These are phyloP conservation scores for Euglossa dilemma DNA, from an alignment of 1,140 invertebrate species.

Conservation along the genomic window DNA sequence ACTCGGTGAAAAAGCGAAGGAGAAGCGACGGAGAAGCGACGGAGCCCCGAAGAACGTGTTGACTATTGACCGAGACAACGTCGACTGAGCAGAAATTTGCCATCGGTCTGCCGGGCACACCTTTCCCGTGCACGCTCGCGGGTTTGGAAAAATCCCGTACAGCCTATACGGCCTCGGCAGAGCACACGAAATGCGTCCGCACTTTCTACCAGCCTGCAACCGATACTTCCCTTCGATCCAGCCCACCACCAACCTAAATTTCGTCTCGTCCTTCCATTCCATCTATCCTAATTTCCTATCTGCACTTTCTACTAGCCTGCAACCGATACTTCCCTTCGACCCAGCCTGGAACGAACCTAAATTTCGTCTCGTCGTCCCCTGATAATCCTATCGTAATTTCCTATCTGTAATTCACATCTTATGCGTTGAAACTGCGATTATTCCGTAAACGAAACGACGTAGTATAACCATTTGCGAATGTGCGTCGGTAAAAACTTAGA, in stretches of 20 bases:
- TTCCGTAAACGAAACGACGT: not conserved
- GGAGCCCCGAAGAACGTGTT: conserved; percentile 41
- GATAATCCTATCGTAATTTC: too few relatives aligned
- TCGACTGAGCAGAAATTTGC: conserved; percentile 63
- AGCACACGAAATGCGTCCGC: not conserved
- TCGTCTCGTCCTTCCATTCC: not conserved
- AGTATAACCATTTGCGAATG: too few relatives aligned
- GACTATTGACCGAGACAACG: conserved; percentile 58
- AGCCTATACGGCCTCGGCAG: not conserved
- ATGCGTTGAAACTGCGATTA: too few relatives aligned
- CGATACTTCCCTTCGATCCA: not conserved
- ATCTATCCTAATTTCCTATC: too few relatives aligned
- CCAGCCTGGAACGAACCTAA: not conserved
- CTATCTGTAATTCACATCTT: not conserved
- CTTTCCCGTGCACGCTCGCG: conserved; percentile 47
- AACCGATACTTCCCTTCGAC: not conserved
- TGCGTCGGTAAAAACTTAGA: too few relatives aligned
- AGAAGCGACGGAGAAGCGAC: not conserved
- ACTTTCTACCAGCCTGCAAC: conserved; percentile 14
- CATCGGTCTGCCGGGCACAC: conserved; percentile 39
- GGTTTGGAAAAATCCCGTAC: conserved; percentile 13
- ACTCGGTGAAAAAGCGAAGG: not conserved
- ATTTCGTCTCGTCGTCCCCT: not conserved
- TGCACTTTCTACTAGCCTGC: conserved; percentile 13
- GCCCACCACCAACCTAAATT: not conserved